These are phyloP conservation scores for Heliconius himera DNA, from an alignment of 1,140 invertebrate genomes.

Conservation along the genomic window DNA sequence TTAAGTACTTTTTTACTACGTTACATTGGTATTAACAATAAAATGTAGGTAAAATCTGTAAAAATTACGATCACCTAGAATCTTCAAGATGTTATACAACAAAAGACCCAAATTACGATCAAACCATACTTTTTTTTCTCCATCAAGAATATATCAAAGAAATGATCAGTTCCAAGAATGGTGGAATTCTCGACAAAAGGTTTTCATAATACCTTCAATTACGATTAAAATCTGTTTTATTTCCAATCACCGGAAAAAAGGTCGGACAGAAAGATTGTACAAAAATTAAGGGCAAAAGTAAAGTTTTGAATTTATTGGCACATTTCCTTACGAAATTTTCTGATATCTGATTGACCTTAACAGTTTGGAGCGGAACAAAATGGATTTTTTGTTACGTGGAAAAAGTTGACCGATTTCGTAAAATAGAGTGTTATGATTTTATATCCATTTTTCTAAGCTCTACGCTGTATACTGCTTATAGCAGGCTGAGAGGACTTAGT, in stretches of 20 bases:
- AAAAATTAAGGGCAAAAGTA: constrained; percentile 7
- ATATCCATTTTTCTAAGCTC: background rate
- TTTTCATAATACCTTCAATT: constrained; percentile 5
- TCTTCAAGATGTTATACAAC: background rate
- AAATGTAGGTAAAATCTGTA: too few species aligned
- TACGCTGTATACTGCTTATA: background rate
- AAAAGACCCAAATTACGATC: background rate
- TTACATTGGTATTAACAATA: too few species aligned
- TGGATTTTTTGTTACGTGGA: background rate
- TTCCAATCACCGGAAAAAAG: constrained; percentile 3
- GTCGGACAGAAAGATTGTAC: constrained; percentile 3
- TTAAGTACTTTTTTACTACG: too few species aligned
- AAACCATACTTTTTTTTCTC: background rate
- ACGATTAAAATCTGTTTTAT: constrained; percentile 11
- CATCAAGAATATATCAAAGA: constrained; percentile 8
- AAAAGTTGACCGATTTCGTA: background rate
- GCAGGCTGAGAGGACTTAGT: background rate
- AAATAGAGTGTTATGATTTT: background rate
- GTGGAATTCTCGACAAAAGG: background rate
- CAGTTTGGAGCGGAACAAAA: background rate
- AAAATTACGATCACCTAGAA: background rate
- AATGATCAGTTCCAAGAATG: background rate
- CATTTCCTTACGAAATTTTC: background rate
- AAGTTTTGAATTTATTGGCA: constrained; percentile 14
- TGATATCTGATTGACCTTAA: constrained; percentile 15